phyloP scores from a whole-genome alignment of 2,797 vertebrate species.

The Bovichtus diacanthus region DNA sequence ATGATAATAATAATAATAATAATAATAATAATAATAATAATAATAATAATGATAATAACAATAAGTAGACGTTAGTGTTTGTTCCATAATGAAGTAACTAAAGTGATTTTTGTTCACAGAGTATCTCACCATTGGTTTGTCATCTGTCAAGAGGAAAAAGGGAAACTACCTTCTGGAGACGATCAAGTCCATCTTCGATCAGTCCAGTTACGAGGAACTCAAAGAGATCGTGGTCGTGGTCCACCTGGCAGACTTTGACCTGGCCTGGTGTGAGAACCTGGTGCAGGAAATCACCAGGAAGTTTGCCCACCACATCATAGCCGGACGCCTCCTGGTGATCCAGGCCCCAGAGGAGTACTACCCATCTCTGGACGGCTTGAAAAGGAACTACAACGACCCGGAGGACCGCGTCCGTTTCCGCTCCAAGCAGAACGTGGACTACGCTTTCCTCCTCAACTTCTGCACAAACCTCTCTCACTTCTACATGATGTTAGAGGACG shows the following conservation, averaged over 20 bases:
- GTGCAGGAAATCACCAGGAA: constrained; percentile 96
- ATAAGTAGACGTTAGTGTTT: background rate
- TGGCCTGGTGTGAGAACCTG: constrained; percentile 92
- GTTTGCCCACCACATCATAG: constrained; percentile 97
- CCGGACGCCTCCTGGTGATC: constrained; percentile 94
- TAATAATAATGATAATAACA: too few relatives aligned
- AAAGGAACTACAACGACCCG: constrained; percentile 98
- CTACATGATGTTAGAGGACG: constrained; percentile 98
- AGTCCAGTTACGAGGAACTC: constrained; percentile 97
- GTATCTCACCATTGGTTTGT: constrained; percentile 94
- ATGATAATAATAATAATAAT: too few relatives aligned
- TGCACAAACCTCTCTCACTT: constrained; percentile 98
- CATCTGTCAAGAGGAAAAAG: constrained; percentile 95
- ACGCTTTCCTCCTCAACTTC: constrained; percentile 97
- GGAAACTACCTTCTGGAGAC: constrained; percentile 98
- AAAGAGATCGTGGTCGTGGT: constrained; percentile 98
- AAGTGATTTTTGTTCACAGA: constrained; percentile 79
- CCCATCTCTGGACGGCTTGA: constrained; percentile 93
- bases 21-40: too few relatives aligned
- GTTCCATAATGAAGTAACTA: background rate
- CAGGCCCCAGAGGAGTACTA: constrained; percentile 95
- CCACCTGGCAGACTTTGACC: constrained; percentile 95
- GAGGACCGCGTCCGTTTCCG: constrained; percentile 96
- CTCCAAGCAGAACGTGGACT: constrained; percentile 99
- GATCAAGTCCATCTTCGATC: constrained; percentile 99